A percentile compares a stretch with the other conserved stretches of the same genome.
Conservation (phyloP, 2,797 vertebrate species). For the Nannoperca australis region DNA sequence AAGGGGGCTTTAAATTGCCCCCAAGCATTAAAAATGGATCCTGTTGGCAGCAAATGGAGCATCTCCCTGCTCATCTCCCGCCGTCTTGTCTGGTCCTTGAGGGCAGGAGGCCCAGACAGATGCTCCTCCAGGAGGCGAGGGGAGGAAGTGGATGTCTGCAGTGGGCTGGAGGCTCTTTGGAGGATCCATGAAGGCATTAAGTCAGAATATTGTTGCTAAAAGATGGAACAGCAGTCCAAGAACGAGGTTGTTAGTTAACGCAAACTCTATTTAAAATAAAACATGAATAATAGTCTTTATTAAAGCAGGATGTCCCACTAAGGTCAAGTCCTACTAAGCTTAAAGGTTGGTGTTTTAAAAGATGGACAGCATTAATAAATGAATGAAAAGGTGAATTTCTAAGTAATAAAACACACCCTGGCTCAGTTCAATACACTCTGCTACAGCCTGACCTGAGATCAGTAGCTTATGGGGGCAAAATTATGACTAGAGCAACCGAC, state of each 20-base stretch:
- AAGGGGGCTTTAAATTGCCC: conserved; percentile 58
- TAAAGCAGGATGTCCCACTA: neutral
- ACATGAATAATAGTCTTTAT: neutral
- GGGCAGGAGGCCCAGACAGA: conserved; percentile 62
- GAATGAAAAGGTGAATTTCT: neutral
- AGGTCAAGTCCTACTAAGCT: too few relatives aligned
- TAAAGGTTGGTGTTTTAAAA: neutral
- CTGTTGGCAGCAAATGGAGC: conserved; percentile 68
- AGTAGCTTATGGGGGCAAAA: neutral
- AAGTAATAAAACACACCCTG: neutral
- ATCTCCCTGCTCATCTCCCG: conserved; percentile 54
- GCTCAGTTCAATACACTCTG: neutral
- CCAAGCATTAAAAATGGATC: conserved; percentile 78
- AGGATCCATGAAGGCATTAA: conserved; percentile 2
- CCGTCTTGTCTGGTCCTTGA: conserved; percentile 51
- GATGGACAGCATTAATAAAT: neutral
- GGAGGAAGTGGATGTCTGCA: conserved; percentile 19
- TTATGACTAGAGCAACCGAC: neutral
- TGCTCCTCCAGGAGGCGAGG: conserved; percentile 66
- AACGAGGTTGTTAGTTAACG: neutral
- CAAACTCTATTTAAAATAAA: neutral
- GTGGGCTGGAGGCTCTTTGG: conserved; percentile 17
- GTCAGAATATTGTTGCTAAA: neutral
- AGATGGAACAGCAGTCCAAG: conserved; percentile 2
- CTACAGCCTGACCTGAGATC: neutral